Base-by-base conservation (phyloP, 2,888 invertebrate species). In the Apotomis turbidana region DNA sequence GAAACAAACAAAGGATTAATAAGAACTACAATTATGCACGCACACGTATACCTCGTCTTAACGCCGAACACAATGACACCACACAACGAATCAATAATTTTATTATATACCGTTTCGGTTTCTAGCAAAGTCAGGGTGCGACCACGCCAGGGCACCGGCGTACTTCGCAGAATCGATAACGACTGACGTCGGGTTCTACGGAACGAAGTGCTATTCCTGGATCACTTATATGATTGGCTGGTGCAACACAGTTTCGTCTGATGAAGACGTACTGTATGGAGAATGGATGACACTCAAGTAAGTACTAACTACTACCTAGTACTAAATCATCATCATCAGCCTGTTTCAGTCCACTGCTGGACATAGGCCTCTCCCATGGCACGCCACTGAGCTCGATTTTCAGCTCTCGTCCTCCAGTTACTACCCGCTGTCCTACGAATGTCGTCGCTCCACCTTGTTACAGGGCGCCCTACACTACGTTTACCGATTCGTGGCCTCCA, bases 131-230 rank as follows among this genome's bases (percentile, higher is more conserved):
- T 94, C 95, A 0, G 90, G 94, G 5, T 95, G 95, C 78, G 94
- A 94, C 76, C 95, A 96, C 77, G 91, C 89, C 4, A 87, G 95
- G 74, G 95, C 95, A 0, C 94, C 95, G 0, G 77, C 77, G 0
- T 95, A 94, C 79, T 96, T 87, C 76, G 95, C 95, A 0, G 95
- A 95, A 80, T 95, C 95, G 0, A 94, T 95, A 55, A 83, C 71
- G 4, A 91, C 90, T 0, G 76, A 86, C 0, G 72, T 81, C 0
- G 95, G 95, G 0, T 95, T 95, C 82, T 95, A 94, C 84, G 95
- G 90, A 0, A 91, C 86, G 5, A 87, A 87, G 41, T 95, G 95
- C 76, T 80, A 79, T 59, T 90, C 93, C 8, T 95, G 95, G 95
- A 83, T 94, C 15, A 82, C 88, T 3, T 91, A 94, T 78, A 84